phyloP scores from a whole-genome alignment of 2,797 vertebrate species.

The Chrysocyon brachyurus region DNA sequence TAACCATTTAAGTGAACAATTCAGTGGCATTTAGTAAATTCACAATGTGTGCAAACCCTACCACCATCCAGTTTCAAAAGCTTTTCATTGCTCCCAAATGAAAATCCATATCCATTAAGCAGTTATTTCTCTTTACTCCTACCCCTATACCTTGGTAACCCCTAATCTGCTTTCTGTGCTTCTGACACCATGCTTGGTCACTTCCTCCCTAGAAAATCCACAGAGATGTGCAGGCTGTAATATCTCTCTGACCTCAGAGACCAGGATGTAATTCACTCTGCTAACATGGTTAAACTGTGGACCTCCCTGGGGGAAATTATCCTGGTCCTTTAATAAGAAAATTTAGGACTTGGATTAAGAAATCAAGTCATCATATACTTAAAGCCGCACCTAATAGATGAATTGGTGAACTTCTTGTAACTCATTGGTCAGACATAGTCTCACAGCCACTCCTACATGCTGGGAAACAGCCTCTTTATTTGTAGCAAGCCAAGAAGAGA shows the following conservation, averaged over 20 bases:
- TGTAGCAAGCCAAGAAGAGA: not conserved
- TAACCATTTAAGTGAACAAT: constrained; percentile 29
- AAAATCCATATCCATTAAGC: not conserved
- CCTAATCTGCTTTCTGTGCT: not conserved
- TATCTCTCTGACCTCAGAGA: not conserved
- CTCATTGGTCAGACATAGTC: not conserved
- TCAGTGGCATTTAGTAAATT: not conserved
- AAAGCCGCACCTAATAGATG: not conserved
- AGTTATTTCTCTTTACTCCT: not conserved
- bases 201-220: not conserved
- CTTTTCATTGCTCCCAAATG: not conserved
- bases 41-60: not conserved
- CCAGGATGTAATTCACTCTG: not conserved
- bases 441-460: not conserved
- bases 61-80: not conserved
- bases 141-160: not conserved
- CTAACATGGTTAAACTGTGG: not conserved
- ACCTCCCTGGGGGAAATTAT: not conserved
- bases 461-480: not conserved
- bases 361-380: not conserved
- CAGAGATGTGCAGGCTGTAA: not conserved
- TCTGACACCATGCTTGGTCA: not conserved
- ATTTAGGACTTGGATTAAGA: not conserved
- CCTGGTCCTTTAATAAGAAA: not conserved
- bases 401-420: not conserved